These are phyloP conservation scores for Oryzias celebensis DNA, from an alignment of 2,113 vertebrate genomes.

Conservation along the genomic window DNA sequence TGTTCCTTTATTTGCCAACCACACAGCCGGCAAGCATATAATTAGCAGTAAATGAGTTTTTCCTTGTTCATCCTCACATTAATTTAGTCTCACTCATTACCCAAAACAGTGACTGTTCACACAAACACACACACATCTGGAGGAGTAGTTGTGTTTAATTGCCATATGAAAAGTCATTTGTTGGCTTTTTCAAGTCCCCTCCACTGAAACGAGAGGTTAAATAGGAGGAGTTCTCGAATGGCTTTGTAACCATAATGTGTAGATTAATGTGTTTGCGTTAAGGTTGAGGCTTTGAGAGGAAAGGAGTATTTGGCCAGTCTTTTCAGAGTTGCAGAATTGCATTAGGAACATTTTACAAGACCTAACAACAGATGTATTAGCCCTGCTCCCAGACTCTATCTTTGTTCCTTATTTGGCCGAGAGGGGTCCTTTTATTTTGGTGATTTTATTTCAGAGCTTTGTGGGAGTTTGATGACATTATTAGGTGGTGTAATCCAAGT, in stretches of 20 bases:
- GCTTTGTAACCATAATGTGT: conserved; percentile 46
- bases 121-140: not conserved
- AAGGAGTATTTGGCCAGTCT: not conserved
- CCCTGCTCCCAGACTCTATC: conserved; percentile 16
- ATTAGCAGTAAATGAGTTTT: conserved; percentile 14
- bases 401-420: conserved; percentile 26
- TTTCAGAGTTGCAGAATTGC: conserved; percentile 33
- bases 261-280: conserved; percentile 65
- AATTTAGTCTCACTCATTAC: conserved; percentile 28
- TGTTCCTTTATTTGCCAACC: conserved; percentile 18
- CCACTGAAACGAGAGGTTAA: conserved; percentile 43
- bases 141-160: conserved; percentile 20
- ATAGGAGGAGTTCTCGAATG: conserved; percentile 45
- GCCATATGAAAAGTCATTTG: conserved; percentile 47
- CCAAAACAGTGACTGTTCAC: conserved; percentile 15
- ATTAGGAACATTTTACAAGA: conserved; percentile 38
- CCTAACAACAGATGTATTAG: conserved; percentile 41
- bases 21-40: conserved; percentile 30
- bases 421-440: conserved; percentile 42
- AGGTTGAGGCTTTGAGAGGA: conserved; percentile 9
- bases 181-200: conserved; percentile 50
- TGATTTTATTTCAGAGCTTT: conserved; percentile 38
- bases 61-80: conserved; percentile 35
- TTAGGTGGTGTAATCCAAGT: conserved; percentile 37
- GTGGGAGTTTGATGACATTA: conserved; percentile 39